These are phyloP conservation scores for Papilio polytes DNA, from an alignment of 1,140 invertebrate species.

Conservation along the genomic window DNA sequence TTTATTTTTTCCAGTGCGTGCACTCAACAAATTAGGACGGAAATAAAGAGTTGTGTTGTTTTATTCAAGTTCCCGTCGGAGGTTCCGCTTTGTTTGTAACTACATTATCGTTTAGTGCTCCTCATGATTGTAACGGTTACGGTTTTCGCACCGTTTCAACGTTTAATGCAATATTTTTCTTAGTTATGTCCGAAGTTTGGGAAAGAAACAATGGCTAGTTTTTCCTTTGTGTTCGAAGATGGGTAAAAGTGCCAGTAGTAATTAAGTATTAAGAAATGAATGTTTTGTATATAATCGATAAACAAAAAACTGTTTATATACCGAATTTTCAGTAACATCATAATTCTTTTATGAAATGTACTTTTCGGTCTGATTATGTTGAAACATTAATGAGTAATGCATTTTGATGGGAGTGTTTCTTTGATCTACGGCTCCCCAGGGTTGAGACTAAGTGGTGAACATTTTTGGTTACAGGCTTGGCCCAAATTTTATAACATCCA, in stretches of 20 bases:
- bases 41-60: conserved; percentile 49
- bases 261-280: no score
- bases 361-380: background rate
- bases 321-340: background rate
- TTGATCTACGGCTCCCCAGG: conserved; percentile 18
- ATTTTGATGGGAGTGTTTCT: conserved; percentile 22
- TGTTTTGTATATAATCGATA: no score
- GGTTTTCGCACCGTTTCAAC: conserved; percentile 14
- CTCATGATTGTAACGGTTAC: conserved; percentile 26
- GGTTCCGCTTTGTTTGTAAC: conserved; percentile 42
- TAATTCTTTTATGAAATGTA: background rate
- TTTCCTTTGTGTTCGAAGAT: background rate
- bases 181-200: conserved; percentile 15
- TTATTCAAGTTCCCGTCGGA: conserved; percentile 45
- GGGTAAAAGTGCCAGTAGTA: no score
- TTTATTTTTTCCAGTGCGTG: conserved; percentile 60
- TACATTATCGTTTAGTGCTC: conserved; percentile 42
- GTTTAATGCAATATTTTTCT: conserved; percentile 6
- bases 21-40: conserved; percentile 57
- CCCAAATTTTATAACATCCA: conserved; percentile 6
- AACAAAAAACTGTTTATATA: background rate
- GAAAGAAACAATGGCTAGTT: background rate
- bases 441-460: background rate
- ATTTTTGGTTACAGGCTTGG: conserved; percentile 17
- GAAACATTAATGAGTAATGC: conserved; percentile 22